Evolutionary conservation across 2,888 invertebrate species (phyloP), one percentile per base, ranked within the genome.

Genomic region (Pachycephus smyrnensis): DNA sequence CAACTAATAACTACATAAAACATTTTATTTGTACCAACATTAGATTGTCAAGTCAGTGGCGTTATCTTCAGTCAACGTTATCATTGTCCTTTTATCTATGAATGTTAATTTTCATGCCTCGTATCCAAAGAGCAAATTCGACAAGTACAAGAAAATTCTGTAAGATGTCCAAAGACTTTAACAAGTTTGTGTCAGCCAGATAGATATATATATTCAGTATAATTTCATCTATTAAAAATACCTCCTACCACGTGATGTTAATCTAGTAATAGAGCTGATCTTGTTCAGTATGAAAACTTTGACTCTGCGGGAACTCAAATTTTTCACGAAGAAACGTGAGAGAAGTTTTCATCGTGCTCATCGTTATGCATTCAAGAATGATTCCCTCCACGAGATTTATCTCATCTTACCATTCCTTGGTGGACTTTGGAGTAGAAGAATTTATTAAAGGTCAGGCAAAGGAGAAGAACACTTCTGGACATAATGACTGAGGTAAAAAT

Each of bases 401-500:
- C 55, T 55, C 55, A 55, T 55, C 55, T 55, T 9, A 23, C 55
- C 2, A 55, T 15, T 55, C 23, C 55, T 55, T 55, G 23, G 23
- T 23, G 23, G 55, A 55, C 55, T 55, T 55, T 55, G 55, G 55
- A 55, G 23, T 55, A 55, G 23, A 55, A 55, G 55, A 55, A 23
- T 55, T 2, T 9, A 55, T 9, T 55, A 9, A 55, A 55, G 55
- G 55, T 55, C 55, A 23, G 23, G 55, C 55, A 55, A 23, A 55
- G 55, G 55, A 55, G 23, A 55, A 55, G 23, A 55, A 9, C 9
- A 55, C 23, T 55, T 9, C 23, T 55, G 23, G 23, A 55, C 71
- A 71, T 11, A 12, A 71, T 71, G 71, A 32, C 12, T 12, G 83
- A 82, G 37, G 82, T 86, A 76, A 85, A 83, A 73, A 89, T 94